Percentiles rank a stretch among this genome's conserved stretches.
phyloP scores from a whole-genome alignment of 2,888 invertebrate species.

The Tribolium freemani region DNA sequence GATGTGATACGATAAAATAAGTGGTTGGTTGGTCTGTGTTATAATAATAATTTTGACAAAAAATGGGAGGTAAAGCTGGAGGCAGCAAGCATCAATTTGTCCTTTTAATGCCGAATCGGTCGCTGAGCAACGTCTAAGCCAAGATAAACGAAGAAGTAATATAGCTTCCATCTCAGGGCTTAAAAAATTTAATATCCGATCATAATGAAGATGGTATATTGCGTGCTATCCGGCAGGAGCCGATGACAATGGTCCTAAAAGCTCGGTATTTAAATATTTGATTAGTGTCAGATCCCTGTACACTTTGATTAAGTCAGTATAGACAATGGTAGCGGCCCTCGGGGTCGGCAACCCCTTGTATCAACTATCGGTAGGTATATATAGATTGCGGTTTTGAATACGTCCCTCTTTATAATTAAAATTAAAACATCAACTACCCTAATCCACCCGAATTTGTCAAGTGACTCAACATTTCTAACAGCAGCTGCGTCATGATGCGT shows the following conservation, averaged over 20 bases:
- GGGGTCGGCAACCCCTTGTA: constrained; percentile 37
- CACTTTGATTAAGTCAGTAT: constrained; percentile 42
- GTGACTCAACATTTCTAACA: constrained; percentile 29
- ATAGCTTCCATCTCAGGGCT: constrained; percentile 20
- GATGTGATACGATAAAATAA: too few relatives aligned
- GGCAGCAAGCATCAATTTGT: not conserved
- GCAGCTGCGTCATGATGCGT: constrained; percentile 23
- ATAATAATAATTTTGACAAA: not conserved
- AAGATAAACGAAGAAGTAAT: constrained; percentile 28
- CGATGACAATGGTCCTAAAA: constrained; percentile 23
- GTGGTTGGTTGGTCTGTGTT: too few relatives aligned
- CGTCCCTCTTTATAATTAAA: constrained; percentile 43
- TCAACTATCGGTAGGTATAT: constrained; percentile 36
- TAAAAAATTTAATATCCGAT: constrained; percentile 38
- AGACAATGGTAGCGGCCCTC: constrained; percentile 35
- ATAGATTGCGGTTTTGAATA: constrained; percentile 49
- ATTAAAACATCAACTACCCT: constrained; percentile 46
- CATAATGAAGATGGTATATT: constrained; percentile 29
- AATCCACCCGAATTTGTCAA: constrained; percentile 36
- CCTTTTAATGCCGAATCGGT: constrained; percentile 31
- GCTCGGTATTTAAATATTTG: constrained; percentile 37
- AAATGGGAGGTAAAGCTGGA: not conserved
- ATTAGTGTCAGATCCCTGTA: constrained; percentile 29
- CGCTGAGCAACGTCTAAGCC: constrained; percentile 33
- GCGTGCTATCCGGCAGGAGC: constrained; percentile 18